A percentile compares a stretch with the other conserved stretches of the same genome.
Conservation (phyloP, 2,797 vertebrate species). For the Gadopsis bispinosus region DNA sequence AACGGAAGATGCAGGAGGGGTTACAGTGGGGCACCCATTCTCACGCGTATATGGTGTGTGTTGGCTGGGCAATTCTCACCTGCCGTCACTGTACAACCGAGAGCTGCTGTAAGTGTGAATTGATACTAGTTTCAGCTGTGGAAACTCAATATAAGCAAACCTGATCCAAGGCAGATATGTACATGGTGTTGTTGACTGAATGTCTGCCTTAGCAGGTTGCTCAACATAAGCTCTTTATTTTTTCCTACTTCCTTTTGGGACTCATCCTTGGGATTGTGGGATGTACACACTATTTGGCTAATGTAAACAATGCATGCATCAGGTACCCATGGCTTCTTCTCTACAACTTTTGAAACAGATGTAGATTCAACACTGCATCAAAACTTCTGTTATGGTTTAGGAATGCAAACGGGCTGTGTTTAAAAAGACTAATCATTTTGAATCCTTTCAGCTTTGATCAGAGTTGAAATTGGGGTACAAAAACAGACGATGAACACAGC, state of each 20-base stretch:
- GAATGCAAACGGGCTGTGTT: neutral
- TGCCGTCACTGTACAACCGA: conserved; percentile 19
- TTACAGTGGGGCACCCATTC: conserved; percentile 48
- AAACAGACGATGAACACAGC: neutral
- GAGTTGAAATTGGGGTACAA: neutral
- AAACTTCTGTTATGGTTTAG: conserved; percentile 12
- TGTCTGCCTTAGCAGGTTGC: conserved; percentile 21
- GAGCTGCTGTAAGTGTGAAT: conserved; percentile 60
- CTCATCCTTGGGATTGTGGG: conserved; percentile 8
- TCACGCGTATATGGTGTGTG: conserved; percentile 65
- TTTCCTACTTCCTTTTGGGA: conserved; percentile 35
- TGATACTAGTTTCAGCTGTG: conserved; percentile 57
- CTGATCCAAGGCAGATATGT: conserved; percentile 38
- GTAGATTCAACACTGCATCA: conserved; percentile 12
- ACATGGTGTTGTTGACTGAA: conserved; percentile 42
- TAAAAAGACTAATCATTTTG: neutral
- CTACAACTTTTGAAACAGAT: conserved; percentile 41
- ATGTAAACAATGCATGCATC: conserved; percentile 10
- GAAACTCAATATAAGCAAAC: conserved; percentile 48
- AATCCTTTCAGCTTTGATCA: neutral
- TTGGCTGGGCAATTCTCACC: conserved; percentile 72
- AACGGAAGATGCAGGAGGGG: conserved; percentile 49
- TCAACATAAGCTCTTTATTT: conserved; percentile 22
- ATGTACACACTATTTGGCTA: conserved; percentile 24
- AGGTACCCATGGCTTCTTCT: conserved; percentile 21